Base-by-base conservation (phyloP, 1,140 invertebrate species). In the Ptiloglossa arizonensis region DNA sequence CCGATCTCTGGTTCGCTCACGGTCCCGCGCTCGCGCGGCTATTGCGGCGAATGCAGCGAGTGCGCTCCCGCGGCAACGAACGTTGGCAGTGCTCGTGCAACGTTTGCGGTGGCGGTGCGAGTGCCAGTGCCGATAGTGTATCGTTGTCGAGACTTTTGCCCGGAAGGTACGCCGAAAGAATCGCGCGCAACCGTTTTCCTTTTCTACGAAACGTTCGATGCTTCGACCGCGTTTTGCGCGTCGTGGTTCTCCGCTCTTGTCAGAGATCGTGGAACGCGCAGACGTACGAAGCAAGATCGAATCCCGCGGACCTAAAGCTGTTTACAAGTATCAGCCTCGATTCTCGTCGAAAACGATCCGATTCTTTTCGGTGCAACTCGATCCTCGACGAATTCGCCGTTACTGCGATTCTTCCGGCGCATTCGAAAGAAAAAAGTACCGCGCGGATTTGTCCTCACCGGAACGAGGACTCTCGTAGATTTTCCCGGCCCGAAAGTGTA, bases 11-110 rank as follows among this genome's bases (percentile, higher is more conserved):
- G 15, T n/a, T 29, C 59, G 59, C 22, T 4, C 50, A 41, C 74
- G 60, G 66, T 41, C 41, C 41, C 29, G 72, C 48, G 48, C 29
- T 41, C 29, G 69, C 46, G 62, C 62, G 29, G 22, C 22, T 41
- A 46, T 13, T 41, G 27, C 63, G 29, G 62, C 62, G 78, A 67
- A 48, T 68, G 76, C 76, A 73, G 35, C 64, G n/a, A 60, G 46
- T 63, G 46, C 57, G 15, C 54, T 27, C 22, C 35, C 35, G 35
- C 35, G 35, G n/a, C 13, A n/a, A 24, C 32, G 17, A 52, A 1
- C 19, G 24, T 71, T 29, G 75, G 32, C 75, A 77, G 75, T 77
- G 67, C 67, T 60, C 46, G 67, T 54, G 68, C 56, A 70, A 77
- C 75, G 68, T 44, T 77, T 6, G 41, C 29, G 15, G 46, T 6